phyloP scores from a whole-genome alignment of 2,797 vertebrate genomes.

The Bufotes viridis region DNA sequence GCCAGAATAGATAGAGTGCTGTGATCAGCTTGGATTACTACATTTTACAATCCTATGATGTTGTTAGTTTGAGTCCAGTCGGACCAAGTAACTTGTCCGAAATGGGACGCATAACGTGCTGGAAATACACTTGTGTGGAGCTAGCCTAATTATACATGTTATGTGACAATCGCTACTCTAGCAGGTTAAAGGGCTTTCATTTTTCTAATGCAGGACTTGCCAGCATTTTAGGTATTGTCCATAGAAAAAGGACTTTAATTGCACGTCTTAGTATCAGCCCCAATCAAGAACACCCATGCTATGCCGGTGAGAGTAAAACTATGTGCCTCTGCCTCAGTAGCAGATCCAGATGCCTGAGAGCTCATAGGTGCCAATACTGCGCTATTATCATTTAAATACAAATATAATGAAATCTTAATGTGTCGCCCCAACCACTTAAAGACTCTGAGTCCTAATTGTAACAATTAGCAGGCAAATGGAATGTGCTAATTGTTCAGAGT shows the following conservation, averaged over 20 bases:
- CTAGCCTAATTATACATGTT: no score
- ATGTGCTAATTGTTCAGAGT: slow-evolving; percentile 59
- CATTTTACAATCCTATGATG: no score
- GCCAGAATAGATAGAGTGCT: no score
- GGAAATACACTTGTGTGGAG: no score
- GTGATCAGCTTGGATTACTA: no score
- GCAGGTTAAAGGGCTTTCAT: neutral
- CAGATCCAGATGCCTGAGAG: neutral
- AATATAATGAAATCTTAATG: slow-evolving; percentile 51
- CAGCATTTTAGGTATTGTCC: neutral
- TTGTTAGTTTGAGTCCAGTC: no score
- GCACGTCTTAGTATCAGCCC: neutral
- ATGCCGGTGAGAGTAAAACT: neutral
- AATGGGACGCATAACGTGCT: no score
- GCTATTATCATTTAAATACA: slow-evolving; percentile 39
- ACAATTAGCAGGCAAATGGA: slow-evolving; percentile 51
- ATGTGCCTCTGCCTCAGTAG: neutral
- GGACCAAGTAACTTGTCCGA: no score
- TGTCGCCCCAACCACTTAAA: slow-evolving; percentile 53
- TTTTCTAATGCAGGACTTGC: neutral
- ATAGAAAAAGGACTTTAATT: neutral
- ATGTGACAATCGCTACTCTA: neutral
- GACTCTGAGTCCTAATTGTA: slow-evolving; percentile 49
- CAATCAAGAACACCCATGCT: neutral
- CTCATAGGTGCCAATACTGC: slow-evolving; percentile 23